A percentile compares a stretch with the other conserved stretches of the same genome.
phyloP scores from a whole-genome alignment of 2,888 invertebrate species.

The Hyles lineata region DNA sequence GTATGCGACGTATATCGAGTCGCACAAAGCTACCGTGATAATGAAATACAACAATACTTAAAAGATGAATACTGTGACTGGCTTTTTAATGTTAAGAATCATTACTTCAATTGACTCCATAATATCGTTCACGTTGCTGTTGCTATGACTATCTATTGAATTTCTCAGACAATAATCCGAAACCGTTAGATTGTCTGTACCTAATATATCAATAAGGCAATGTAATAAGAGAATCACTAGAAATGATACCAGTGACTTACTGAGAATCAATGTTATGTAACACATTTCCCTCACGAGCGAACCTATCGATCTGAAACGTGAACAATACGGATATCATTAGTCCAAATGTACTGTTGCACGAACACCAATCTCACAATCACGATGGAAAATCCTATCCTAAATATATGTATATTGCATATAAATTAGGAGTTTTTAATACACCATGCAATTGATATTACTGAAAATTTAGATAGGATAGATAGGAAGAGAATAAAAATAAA shows the following conservation, averaged over 20 bases:
- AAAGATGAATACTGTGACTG: too few species aligned
- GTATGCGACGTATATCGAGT: too few species aligned
- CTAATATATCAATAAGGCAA: background rate
- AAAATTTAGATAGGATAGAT: too few species aligned
- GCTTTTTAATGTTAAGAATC: too few species aligned
- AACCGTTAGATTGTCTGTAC: background rate
- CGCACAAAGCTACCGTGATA: too few species aligned
- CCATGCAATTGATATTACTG: too few species aligned
- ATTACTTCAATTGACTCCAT: too few species aligned
- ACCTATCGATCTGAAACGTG: slow-evolving; percentile 77
- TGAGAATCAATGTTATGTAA: slow-evolving; percentile 43
- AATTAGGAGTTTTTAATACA: too few species aligned
- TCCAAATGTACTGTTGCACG: slow-evolving; percentile 72
- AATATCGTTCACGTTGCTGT: too few species aligned
- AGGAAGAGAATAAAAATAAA: too few species aligned
- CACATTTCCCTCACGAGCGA: slow-evolving; percentile 58
- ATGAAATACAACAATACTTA: too few species aligned
- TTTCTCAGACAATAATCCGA: background rate
- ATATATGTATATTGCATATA: slow-evolving; percentile 34
- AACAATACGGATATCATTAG: slow-evolving; percentile 80
- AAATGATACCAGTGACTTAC: slow-evolving; percentile 34
- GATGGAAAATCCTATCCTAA: slow-evolving; percentile 27
- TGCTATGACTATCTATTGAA: background rate
- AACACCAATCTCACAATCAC: slow-evolving; percentile 48
- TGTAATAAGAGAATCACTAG: slow-evolving; percentile 30